phyloP scores from a whole-genome alignment of 2,888 invertebrate species.

The Cremastinae sp. region DNA sequence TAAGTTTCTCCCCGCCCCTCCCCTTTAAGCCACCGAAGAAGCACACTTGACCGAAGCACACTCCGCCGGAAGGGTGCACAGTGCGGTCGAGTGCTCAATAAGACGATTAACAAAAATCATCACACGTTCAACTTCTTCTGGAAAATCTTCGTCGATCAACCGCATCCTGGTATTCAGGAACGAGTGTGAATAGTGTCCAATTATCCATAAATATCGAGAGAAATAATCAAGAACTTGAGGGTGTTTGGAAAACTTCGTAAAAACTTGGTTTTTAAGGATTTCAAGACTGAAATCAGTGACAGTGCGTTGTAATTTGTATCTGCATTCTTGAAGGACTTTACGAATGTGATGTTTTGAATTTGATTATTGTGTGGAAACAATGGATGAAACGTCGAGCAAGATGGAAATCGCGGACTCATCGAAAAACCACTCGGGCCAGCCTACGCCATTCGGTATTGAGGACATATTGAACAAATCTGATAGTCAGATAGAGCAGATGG shows the following conservation, averaged over 20 bases:
- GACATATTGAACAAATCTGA: conserved; percentile 75
- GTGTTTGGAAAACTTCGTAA: not conserved
- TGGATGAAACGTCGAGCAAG: conserved; percentile 70
- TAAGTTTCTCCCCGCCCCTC: conserved; percentile 67
- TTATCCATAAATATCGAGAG: not conserved
- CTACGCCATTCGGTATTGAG: conserved; percentile 78
- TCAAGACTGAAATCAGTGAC: not conserved
- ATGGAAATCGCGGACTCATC: conserved; percentile 69
- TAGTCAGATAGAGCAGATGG: conserved; percentile 60
- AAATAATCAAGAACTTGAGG: too few relatives aligned
- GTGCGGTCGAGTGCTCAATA: conserved; percentile 58
- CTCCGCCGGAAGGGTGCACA: conserved; percentile 74
- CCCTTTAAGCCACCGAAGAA: conserved; percentile 69
- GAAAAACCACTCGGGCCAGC: conserved; percentile 70
- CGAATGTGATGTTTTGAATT: conserved; percentile 15
- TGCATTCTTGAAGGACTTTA: not conserved
- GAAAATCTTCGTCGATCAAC: not conserved
- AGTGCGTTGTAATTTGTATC: not conserved
- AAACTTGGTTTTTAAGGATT: not conserved
- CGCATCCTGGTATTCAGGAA: not conserved
- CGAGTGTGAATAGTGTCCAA: not conserved
- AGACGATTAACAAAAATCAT: conserved; percentile 56
- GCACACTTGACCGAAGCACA: conserved; percentile 79
- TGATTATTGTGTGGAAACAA: too few relatives aligned
- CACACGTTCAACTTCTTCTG: conserved; percentile 33